These are phyloP conservation scores for Chromoteleia sp. DNA, from an alignment of 2,888 invertebrate genomes.

Conservation along the genomic window DNA sequence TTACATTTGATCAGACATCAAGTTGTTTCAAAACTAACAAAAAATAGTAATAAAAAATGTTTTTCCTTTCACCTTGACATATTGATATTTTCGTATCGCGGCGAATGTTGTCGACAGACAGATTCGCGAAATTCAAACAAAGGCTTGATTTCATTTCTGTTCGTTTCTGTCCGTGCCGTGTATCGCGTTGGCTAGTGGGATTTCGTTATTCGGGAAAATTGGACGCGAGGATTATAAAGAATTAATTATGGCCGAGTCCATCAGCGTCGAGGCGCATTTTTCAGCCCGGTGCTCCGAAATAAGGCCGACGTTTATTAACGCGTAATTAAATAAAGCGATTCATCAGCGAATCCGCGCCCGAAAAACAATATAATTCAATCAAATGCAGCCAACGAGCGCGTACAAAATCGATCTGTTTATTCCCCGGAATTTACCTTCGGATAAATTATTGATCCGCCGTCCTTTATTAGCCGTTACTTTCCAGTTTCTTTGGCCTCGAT, in stretches of 20 bases:
- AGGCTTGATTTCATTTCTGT: not conserved
- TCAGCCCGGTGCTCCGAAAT: conserved; percentile 2
- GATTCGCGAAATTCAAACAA: not conserved
- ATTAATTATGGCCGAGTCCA: conserved; percentile 21
- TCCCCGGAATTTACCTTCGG: conserved; percentile 38
- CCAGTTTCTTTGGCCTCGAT: conserved; percentile 29
- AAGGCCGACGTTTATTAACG: conserved; percentile 43
- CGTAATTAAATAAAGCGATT: conserved; percentile 42
- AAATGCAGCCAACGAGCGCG: conserved; percentile 13
- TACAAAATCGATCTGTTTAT: conserved; percentile 53
- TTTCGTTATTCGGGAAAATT: conserved; percentile 4
- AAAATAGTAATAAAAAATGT: too few relatives aligned
- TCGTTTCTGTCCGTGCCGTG: not conserved
- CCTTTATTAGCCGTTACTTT: conserved; percentile 44
- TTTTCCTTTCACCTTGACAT: too few relatives aligned
- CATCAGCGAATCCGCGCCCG: conserved; percentile 19
- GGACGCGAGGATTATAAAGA: conserved; percentile 16
- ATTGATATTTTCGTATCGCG: too few relatives aligned
- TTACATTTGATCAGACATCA: too few relatives aligned
- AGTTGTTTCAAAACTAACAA: too few relatives aligned
- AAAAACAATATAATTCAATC: conserved; percentile 55
- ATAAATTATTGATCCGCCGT: conserved; percentile 45
- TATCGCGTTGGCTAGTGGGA: not conserved
- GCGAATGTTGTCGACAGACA: too few relatives aligned
- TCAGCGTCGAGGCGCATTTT: conserved; percentile 16